Evolutionary conservation across 2,888 invertebrate species (phyloP), one percentile per base, ranked within the genome.

Genomic region (Phaedon cochleariae): DNA sequence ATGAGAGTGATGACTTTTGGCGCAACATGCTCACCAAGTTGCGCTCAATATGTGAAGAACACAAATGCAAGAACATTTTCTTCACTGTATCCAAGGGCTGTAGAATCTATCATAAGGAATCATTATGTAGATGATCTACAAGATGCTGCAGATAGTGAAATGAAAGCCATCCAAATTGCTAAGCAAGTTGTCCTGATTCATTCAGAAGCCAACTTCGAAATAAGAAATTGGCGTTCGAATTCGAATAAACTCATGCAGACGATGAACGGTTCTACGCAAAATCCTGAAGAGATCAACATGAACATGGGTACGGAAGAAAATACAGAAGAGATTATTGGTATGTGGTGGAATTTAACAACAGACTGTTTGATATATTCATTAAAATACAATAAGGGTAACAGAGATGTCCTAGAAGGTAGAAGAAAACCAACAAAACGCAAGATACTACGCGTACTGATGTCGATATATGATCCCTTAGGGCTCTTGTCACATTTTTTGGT

Each of bases 161-260:
- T 70, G 18, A 6, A 26, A 26, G 26, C 26, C 4, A 6, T 26
- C 3, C 6, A 3, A 5, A 26, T 26, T 5, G 26, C 26, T 26
- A 26, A 26, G 6, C 26, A 26, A 26, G 26, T 26, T 26, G 4
- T 6, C 3, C 26, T 6, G 26, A 26, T 26, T 5, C 15, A 31
- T 26, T 69, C 73, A 15, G 21, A 60, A 54, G 61, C 22, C 2
- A 63, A 29, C 7, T 72, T 22, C 54, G 67, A 37, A 72, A 76
- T 62, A 10, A 18, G 69, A 51, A 70, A 70, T 55, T 77, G 73
- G 74, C 53, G 72, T 15, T 76, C 76, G 0, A 78, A 77, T 26
- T 55, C 53, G 31, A 51, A 26, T 57, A 45, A 54, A 51, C n/a
- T 64, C 10, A 54, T 9, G 15, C 21, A 48, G n/a, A 26, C 49